phyloP scores from a whole-genome alignment of 2,888 invertebrate genomes.

The Xiphydria camelus region DNA sequence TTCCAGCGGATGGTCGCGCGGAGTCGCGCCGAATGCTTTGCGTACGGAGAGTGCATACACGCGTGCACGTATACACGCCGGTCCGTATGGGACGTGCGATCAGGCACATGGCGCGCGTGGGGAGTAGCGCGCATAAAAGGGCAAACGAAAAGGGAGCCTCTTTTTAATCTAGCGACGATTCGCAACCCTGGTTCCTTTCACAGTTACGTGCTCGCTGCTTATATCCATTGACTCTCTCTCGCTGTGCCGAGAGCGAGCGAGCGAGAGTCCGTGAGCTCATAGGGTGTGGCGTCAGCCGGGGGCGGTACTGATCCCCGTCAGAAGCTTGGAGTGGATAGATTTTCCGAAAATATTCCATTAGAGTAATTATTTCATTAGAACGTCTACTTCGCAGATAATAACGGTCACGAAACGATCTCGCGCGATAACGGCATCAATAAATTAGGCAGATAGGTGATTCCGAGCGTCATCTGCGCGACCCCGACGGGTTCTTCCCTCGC shows the following conservation, averaged over 20 bases:
- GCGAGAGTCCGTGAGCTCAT: neutral
- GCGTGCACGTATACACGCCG: no score
- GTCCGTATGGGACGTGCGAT: neutral
- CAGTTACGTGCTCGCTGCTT: conserved; percentile 47
- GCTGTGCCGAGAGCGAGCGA: conserved; percentile 1
- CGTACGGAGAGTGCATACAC: conserved; percentile 3
- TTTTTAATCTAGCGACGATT: conserved; percentile 58
- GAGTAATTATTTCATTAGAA: conserved; percentile 42
- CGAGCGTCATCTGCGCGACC: conserved; percentile 22
- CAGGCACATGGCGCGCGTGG: conserved; percentile 17
- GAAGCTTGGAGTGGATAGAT: conserved; percentile 16
- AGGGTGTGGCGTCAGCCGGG: conserved; percentile 2
- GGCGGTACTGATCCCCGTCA: no score
- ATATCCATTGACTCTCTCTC: conserved; percentile 44
- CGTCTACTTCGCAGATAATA: conserved; percentile 12
- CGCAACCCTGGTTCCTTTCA: conserved; percentile 52
- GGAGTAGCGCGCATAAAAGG: conserved; percentile 12
- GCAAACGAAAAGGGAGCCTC: conserved; percentile 32
- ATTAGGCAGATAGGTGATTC: conserved; percentile 25
- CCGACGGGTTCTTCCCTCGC: no score
- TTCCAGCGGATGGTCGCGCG: conserved; percentile 42
- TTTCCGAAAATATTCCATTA: conserved; percentile 43
- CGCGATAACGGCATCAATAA: conserved; percentile 43
- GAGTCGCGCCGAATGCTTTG: conserved; percentile 26
- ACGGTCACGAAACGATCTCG: conserved; percentile 40